Evolutionary conservation across 1,140 invertebrate species (phyloP), one percentile per base, ranked within the genome.

Genomic region (Camponotus floridanus): DNA sequence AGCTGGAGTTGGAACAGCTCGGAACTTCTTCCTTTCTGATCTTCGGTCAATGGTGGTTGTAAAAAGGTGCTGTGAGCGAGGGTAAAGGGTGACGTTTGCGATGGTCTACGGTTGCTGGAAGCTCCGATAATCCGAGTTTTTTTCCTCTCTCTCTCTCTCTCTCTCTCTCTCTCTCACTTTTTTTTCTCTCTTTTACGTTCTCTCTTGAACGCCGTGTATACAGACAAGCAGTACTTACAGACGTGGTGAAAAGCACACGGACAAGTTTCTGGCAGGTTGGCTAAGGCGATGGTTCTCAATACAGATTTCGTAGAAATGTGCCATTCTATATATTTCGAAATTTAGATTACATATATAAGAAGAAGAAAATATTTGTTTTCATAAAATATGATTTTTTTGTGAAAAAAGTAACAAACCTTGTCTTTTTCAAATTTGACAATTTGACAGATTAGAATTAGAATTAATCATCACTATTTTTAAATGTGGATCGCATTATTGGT

Each of bases 31-130:
- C 55, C 76, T 79, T 79, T 79, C 76, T 79, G 62, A 79, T 79
- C 62, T 79, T 79, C 13, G 76, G 76, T 67, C n/a, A 45, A 42
- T 39, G 45, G 33, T 79, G 42, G 59, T 62, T 76, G 45, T 79
- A 79, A 79, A 79, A 67, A 79, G 61, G 76, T 68, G 62, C 42
- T 55, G 62, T 67, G 51, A 79, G 62, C 76, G 45, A 79, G 62
- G 65, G 76, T 79, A 79, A 79, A 79, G 76, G 62, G 76, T 79
- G 76, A 79, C 76, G 76, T 79, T 79, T 68, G 76, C 62, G 62
- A 79, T 79, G 62, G 76, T 79, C 76, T 79, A 79, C 13, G 76
- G 76, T 79, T 79, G 62, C 62, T 79, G 62, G 76, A 79, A 79
- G 76, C 62, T 79, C 45, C 62, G 62, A 79, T 79, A 79, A 79